Evolutionary conservation across 2,113 vertebrate species (phyloP), one percentile per base, ranked within the genome.

Genomic region (Sialia sialis): DNA sequence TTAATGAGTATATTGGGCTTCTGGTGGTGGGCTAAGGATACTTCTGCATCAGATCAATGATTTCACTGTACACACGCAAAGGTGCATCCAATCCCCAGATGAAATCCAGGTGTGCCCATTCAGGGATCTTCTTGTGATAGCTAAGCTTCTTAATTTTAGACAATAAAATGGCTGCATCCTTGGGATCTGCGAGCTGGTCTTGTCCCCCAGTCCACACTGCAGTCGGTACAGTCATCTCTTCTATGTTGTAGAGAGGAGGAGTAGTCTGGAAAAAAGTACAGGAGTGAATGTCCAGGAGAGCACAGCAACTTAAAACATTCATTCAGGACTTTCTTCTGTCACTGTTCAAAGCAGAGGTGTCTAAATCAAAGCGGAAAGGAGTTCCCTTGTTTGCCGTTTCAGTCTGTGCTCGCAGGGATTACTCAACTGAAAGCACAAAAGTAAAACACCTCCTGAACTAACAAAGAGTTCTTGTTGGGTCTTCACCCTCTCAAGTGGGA

Each of bases 241-340:
- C 96, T 56, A 98, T 34, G 0, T 91, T 91, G 93, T 99, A 99
- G 63, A 97, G 34, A 16, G 98, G 99, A 84, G 99, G 98, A 16
- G 84, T 97, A 59, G 96, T 83, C 98, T 99, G 93, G 52, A 94
- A 89, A 74, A 93, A 55, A 72, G 23, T 16, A 70, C 10, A 73
- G 41, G 18, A 94, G 85, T 72, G 21, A 81, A 75, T 25, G 13
- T 32, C 32, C n/a, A 49, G 44, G 41, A 93, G 49, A 81, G 20
- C 13, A 49, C 15, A 82, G n/a, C 4, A 84, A 41, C 5, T 64
- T 66, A 30, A 63, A 56, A 75, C 7, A 5, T 48, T 8, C 11
- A 13, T 52, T 23, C 89, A 32, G 7, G 10, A 15, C 9, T 93
- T 91, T 39, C 36, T 82, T 62, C 13, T 15, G 4, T 52, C 22